Conservation (phyloP, 2,888 invertebrate species). For the Synergus japonicus region DNA sequence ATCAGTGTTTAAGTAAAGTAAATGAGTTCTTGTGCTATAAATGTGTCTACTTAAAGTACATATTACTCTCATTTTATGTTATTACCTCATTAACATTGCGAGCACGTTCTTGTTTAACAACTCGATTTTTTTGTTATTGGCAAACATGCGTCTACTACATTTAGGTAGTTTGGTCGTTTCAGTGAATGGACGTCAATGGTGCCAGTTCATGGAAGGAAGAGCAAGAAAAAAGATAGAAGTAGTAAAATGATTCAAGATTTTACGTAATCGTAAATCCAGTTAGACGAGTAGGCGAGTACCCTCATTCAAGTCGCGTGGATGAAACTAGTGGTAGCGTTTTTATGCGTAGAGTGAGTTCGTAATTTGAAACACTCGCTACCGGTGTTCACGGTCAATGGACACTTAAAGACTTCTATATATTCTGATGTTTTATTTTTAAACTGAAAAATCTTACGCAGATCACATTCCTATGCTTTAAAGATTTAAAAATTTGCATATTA, state of each 20-base stretch:
- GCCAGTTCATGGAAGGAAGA: background rate
- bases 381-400: conserved; percentile 13
- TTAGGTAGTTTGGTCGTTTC: background rate
- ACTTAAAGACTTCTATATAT: background rate
- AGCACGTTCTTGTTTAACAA: conserved; percentile 19
- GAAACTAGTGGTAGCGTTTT: conserved; percentile 34
- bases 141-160: background rate
- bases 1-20: background rate
- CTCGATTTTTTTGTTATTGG: background rate
- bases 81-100: background rate
- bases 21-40: background rate
- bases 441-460: too few species aligned
- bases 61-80: conserved; percentile 9
- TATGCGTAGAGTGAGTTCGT: background rate
- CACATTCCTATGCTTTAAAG: too few species aligned
- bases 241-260: conserved; percentile 36
- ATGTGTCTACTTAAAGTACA: conserved; percentile 22
- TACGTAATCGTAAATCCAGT: conserved; percentile 44
- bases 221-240: conserved; percentile 6
- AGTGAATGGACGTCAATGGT: conserved; percentile 30
- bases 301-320: conserved; percentile 41
- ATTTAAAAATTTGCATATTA: background rate
- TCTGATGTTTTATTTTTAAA: background rate
- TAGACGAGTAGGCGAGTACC: conserved; percentile 36
- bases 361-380: conserved; percentile 22